These are phyloP conservation scores for Malaclemys terrapin DNA, from an alignment of 2,113 vertebrate species.

Conservation along the genomic window DNA sequence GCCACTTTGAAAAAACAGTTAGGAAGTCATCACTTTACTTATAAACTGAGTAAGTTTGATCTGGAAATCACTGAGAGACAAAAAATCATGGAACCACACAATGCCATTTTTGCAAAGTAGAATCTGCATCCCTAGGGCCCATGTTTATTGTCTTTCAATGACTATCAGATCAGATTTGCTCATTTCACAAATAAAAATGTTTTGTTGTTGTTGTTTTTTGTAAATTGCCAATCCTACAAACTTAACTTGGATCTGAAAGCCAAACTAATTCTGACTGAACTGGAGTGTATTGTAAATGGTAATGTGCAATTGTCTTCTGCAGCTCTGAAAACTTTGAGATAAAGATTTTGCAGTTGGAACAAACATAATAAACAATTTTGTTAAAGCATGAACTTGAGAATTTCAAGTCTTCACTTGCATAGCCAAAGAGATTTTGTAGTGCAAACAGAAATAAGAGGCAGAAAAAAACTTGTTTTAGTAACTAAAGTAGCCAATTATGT, in stretches of 20 bases:
- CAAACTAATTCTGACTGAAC: accelerated
- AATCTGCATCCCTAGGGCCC: not conserved
- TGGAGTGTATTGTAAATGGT: not conserved
- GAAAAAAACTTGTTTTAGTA: not conserved
- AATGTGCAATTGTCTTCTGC: accelerated
- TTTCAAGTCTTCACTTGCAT: not conserved
- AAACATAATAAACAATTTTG: not conserved
- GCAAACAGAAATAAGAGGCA: not conserved
- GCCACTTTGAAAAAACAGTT: not conserved
- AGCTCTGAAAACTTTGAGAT: not conserved
- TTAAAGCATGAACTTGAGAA: not conserved
- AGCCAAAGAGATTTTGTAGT: not conserved
- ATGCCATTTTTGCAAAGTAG: not conserved
- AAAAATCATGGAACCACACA: not conserved
- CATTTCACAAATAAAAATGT: not conserved
- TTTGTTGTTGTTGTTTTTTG: not conserved
- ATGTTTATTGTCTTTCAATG: not conserved
- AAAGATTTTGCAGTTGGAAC: not conserved
- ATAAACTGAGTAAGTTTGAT: not conserved
- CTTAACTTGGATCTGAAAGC: not conserved
- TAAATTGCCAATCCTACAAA: not conserved
- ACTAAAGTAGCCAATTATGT: not conserved
- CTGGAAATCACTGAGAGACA: not conserved
- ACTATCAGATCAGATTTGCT: not conserved
- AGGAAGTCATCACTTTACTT: not conserved